phyloP scores from a whole-genome alignment of 2,888 invertebrate species.

The Drosophila barbarae region DNA sequence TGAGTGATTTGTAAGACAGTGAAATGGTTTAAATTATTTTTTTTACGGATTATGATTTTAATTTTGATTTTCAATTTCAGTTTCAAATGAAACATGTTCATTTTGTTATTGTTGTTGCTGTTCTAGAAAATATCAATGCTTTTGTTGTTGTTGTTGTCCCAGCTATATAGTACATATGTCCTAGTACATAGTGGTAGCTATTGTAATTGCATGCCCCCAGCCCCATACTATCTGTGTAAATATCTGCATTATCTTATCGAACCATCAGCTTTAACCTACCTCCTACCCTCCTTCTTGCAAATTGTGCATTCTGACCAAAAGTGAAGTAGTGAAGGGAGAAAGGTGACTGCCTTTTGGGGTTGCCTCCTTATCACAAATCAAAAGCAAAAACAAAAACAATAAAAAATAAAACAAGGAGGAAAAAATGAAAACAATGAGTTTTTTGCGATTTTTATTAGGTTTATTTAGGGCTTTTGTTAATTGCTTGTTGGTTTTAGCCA shows the following conservation, averaged over 20 bases:
- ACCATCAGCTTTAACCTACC: conserved; percentile 28
- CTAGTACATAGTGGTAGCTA: conserved; percentile 6
- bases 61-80: background rate
- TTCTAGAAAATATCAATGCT: background rate
- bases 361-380: conserved; percentile 24
- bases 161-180: conserved; percentile 1
- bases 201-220: conserved; percentile 34
- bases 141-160: conserved; percentile 20
- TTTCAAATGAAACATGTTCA: conserved; percentile 3
- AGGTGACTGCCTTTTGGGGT: conserved; percentile 27
- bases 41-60: conserved; percentile 12
- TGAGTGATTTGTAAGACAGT: background rate
- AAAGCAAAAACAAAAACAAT: background rate
- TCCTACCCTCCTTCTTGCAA: conserved; percentile 16
- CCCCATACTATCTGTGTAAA: conserved; percentile 28
- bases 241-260: conserved; percentile 40
- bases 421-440: conserved; percentile 13
- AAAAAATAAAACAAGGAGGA: background rate
- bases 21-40: background rate
- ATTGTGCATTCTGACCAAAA: conserved; percentile 21
- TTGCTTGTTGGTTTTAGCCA: conserved; percentile 9
- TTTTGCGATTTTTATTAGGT: conserved; percentile 22
- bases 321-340: background rate
- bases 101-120: background rate
- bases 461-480: conserved; percentile 21